phyloP scores from a whole-genome alignment of 1,140 invertebrate genomes.

The Leptinotarsa defecta region DNA sequence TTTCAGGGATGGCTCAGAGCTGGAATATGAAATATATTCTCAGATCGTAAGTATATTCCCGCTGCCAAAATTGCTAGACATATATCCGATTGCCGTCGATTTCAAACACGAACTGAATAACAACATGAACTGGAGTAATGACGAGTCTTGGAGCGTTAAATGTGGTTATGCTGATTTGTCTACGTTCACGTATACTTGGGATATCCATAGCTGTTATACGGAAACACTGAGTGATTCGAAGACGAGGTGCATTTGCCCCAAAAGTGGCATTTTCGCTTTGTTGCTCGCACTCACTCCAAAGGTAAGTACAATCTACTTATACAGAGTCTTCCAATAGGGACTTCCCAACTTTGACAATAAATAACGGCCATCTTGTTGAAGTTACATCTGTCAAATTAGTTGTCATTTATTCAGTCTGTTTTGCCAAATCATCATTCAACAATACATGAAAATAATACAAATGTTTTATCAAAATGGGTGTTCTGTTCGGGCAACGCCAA shows the following conservation, averaged over 20 bases:
- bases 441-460: too few relatives aligned
- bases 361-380: too few relatives aligned
- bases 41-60: constrained; percentile 56
- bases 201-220: constrained; percentile 61
- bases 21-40: constrained; percentile 70
- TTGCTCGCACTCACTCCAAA: constrained; percentile 62
- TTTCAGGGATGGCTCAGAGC: constrained; percentile 65
- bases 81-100: constrained; percentile 16
- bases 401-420: too few relatives aligned
- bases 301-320: constrained; percentile 52
- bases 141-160: constrained; percentile 58
- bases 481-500: too few relatives aligned
- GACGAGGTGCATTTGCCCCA: constrained; percentile 64
- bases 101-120: constrained; percentile 19
- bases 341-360: background rate
- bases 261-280: constrained; percentile 64
- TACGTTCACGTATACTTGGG: constrained; percentile 56
- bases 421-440: too few relatives aligned
- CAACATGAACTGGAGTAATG: constrained; percentile 22
- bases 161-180: constrained; percentile 58
- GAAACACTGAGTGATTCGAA: constrained; percentile 57
- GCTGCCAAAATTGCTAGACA: constrained; percentile 11
- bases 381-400: too few relatives aligned
- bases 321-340: background rate
- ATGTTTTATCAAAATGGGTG: too few relatives aligned